Evolutionary conservation across 2,888 invertebrate genomes (phyloP).

Genomic region (Charanyca ferruginea): DNA sequence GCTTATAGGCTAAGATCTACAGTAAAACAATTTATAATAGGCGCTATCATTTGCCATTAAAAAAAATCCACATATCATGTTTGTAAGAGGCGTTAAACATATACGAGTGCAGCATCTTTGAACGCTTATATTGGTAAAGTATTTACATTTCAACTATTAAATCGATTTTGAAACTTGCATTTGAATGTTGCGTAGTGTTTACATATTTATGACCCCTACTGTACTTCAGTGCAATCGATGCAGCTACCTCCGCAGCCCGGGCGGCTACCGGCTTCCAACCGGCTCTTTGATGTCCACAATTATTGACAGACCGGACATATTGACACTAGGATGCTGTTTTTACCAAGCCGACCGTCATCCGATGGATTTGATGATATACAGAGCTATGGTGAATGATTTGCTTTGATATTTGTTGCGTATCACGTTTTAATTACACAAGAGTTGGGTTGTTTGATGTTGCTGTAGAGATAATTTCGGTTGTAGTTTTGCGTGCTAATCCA

Average conservation of each 20-base stretch:
- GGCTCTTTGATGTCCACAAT: conserved; percentile 46
- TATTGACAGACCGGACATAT: conserved; percentile 47
- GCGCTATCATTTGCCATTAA: too few species aligned
- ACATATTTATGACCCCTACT: not conserved
- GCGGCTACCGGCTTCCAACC: not conserved
- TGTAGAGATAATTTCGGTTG: not conserved
- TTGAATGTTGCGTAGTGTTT: not conserved
- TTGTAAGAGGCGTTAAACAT: too few species aligned
- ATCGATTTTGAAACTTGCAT: not conserved
- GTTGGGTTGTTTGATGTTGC: conserved; percentile 20
- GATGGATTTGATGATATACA: conserved; percentile 40
- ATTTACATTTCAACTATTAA: too few species aligned
- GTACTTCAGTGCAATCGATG: conserved; percentile 52
- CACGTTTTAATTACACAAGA: conserved; percentile 3
- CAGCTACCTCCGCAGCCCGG: conserved; percentile 39
- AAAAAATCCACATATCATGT: too few species aligned
- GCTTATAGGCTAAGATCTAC: too few species aligned
- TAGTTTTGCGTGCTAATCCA: not conserved
- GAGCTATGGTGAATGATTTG: not conserved
- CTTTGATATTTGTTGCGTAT: not conserved
- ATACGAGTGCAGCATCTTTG: too few species aligned
- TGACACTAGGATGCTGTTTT: conserved; percentile 29
- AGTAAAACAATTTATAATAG: too few species aligned
- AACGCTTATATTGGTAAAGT: too few species aligned
- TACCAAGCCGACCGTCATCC: conserved; percentile 4